Evolutionary conservation across 2,113 vertebrate genomes (phyloP).

Genomic region (Syrrhaptes paradoxus): DNA sequence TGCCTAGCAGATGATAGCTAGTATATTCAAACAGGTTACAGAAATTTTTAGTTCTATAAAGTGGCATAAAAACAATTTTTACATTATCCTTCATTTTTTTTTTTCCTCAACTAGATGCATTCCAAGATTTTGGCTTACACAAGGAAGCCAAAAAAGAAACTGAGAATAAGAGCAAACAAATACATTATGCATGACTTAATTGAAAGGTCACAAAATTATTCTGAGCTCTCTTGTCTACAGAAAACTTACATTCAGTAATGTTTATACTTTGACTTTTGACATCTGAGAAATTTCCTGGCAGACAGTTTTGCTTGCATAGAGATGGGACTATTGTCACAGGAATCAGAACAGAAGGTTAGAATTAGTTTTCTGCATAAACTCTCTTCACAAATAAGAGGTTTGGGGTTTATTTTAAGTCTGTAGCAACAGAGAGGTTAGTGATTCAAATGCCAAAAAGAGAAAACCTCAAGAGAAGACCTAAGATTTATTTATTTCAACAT

Average conservation of each 20-base stretch:
- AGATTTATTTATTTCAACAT: conserved; percentile 1
- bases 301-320: not conserved
- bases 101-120: not conserved
- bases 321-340: not conserved
- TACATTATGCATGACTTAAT: not conserved
- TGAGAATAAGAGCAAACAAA: conserved; percentile 25
- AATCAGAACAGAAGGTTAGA: conserved; percentile 26
- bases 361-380: conserved; percentile 10
- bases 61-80: not conserved
- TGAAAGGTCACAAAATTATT: conserved; percentile 50
- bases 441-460: conserved; percentile 5
- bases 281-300: conserved; percentile 37
- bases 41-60: not conserved
- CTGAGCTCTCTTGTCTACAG: not conserved
- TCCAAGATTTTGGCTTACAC: not conserved
- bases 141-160: conserved; percentile 4
- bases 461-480: not conserved
- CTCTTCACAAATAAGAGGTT: not conserved
- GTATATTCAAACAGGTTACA: not conserved
- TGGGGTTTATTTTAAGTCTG: not conserved
- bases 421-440: not conserved
- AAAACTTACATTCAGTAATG: conserved; percentile 2
- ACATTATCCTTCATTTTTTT: not conserved
- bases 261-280: not conserved
- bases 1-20: not conserved